phyloP scores from a whole-genome alignment of 2,888 invertebrate species.

The Drosophila colorata region DNA sequence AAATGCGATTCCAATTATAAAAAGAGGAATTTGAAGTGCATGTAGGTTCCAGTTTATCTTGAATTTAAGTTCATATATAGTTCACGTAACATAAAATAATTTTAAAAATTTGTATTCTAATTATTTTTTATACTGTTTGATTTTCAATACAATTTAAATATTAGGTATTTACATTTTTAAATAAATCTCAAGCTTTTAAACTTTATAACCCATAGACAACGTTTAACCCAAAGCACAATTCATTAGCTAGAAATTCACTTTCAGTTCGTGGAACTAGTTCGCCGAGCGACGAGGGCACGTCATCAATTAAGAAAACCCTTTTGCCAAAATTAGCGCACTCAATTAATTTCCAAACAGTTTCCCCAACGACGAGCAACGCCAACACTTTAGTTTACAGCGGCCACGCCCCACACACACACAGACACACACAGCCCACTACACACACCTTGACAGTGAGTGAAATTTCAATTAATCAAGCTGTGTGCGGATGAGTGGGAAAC shows the following conservation, averaged over 20 bases:
- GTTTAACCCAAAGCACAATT: constrained; percentile 17
- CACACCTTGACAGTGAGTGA: constrained; percentile 70
- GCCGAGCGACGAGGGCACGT: constrained; percentile 18
- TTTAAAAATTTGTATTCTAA: no score
- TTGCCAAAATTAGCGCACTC: constrained; percentile 78
- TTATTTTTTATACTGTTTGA: no score
- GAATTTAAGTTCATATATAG: no score
- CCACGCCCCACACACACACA: constrained; percentile 22
- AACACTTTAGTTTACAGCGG: constrained; percentile 47
- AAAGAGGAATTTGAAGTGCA: no score
- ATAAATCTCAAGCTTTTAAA: no score
- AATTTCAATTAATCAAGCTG: constrained; percentile 76
- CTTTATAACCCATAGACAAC: not conserved
- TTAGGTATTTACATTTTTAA: no score
- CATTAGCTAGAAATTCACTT: constrained; percentile 15
- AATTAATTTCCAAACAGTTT: constrained; percentile 75
- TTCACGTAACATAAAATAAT: no score
- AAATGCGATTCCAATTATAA: not conserved
- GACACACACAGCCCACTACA: constrained; percentile 17
- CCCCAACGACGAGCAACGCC: constrained; percentile 25
- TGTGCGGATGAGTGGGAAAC: constrained; percentile 27
- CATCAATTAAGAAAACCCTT: constrained; percentile 75
- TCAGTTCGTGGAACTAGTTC: constrained; percentile 33
- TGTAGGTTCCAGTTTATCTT: no score
- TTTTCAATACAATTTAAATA: no score